Evolutionary conservation across 2,797 vertebrate genomes (phyloP), one percentile per base, ranked within the genome.

Genomic region (Rhinella marina): DNA sequence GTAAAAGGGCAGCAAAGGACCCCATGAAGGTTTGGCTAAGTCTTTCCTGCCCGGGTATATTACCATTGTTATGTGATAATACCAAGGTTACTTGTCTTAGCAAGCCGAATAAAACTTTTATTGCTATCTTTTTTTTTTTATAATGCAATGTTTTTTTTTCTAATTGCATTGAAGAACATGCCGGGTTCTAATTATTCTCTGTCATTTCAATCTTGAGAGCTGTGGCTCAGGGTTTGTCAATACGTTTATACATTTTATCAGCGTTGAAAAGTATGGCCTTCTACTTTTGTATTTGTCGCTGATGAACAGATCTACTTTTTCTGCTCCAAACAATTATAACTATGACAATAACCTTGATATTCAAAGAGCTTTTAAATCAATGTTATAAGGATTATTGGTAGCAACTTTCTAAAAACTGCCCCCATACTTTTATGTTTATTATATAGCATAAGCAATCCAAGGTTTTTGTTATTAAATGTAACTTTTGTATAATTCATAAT

Each of bases 271-370:
- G 68, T 54, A 27, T 83, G 66, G 11, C 82, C 82, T 83, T 83
- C 66, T 84, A 29, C 19, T 59, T 57, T 7, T 75, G 29, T 16
- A 75, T 84, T n/a, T 84, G 56, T 75, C 3, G n/a, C 7, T n/a
- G 25, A 16, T 75, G 3, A 3, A 75, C 12, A 75, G 19, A 75
- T 72, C 10, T 73, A 83, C 11, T 16, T n/a, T 16, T 83, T 72
- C 12, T 59, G 16, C 52, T 57, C 5, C 10, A 56, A 83, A 83
- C 25, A 27, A 13, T 7, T 56, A 70, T 29, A 23, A 16, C 23
- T 75, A 21, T 16, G 50, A 57, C 66, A 84, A 84, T 73, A n/a
- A 21, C 27, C 68, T 73, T 84, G 82, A n/a, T 59, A 59, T 14
- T 57, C 66, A 72, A 72, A 57, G 52, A 73, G 27, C 12, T 32